Base-by-base conservation (phyloP, 2,888 invertebrate species). In the Mycogona germanica region DNA sequence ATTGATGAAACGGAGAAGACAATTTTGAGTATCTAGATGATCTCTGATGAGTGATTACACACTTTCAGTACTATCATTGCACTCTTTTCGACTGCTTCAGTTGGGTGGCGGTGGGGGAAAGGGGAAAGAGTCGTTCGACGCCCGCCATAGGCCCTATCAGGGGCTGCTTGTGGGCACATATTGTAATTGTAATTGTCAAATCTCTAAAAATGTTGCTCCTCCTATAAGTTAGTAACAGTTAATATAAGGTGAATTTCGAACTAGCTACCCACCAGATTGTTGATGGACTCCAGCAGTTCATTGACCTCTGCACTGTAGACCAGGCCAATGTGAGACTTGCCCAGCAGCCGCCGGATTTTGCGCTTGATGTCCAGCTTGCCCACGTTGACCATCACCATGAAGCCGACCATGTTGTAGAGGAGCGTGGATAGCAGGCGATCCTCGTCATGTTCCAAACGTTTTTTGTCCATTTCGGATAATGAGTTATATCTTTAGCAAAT, bases 291-390 rank as follows among this genome's bases (percentile, higher is more conserved):
- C 26, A 99, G 77, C 19, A 98, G 78, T 67, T 88, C 84, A 70
- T 98, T 97, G 52, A 99, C 88, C 72, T 97, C 95, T 70, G 95
- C 93, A 60, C 96, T 96, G 72, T 96, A 95, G 1, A 91, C 85
- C 40, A 98, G 78, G 2, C 98, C 97, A 63, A 99, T 96, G 67
- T 99, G 98, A 68, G 95, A 95, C 70, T 98, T 98, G 4, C 98
- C 98, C 12, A 99, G 76, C 57, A 99, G 72, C 42, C 98, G 78
- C 14, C 98, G 78, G n/a, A 80, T 72, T 75, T 96, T 95, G 59
- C 87, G 78, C 62, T 87, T 82, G 25, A 91, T 75, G 62, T 87
- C 88, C 55, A 80, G 80, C 62, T 92, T 83, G 55, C 82, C 81
- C 1, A 91, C 87, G 62, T 84, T 84, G 63, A 95, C 75, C 84